Percentiles rank a stretch among this genome's conserved stretches.
phyloP scores from a whole-genome alignment of 2,113 vertebrate species.

The Gambusia holbrooki region DNA sequence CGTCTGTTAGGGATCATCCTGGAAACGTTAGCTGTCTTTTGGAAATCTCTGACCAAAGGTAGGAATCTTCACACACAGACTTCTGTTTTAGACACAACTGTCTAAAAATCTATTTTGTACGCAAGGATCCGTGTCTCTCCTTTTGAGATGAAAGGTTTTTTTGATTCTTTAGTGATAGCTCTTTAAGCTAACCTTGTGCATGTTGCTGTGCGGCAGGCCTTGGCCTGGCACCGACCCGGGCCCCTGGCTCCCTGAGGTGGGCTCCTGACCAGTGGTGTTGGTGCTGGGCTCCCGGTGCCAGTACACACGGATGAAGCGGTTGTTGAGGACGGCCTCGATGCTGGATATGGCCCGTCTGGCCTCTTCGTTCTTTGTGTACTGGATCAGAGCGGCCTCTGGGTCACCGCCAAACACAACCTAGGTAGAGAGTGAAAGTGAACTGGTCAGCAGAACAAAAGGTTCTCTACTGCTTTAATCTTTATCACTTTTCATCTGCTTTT shows the following conservation, averaged over 20 bases:
- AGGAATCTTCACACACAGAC: not conserved
- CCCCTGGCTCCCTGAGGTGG: conserved; percentile 68
- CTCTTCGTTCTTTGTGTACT: conserved; percentile 92
- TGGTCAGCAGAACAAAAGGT: not conserved
- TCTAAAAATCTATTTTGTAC: not conserved
- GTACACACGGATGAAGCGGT: conserved; percentile 93
- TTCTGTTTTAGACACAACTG: too few species aligned
- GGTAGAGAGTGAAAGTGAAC: not conserved
- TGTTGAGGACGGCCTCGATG: conserved; percentile 93
- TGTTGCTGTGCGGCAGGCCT: conserved; percentile 69
- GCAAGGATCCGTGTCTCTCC: not conserved
- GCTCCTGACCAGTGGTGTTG: conserved; percentile 73
- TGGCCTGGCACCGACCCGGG: conserved; percentile 46
- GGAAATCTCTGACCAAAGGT: not conserved
- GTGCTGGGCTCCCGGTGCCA: conserved; percentile 90
- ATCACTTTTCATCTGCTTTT: not conserved
- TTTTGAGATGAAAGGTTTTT: not conserved
- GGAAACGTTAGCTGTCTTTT: not conserved
- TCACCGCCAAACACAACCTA: conserved; percentile 96
- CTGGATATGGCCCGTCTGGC: conserved; percentile 94
- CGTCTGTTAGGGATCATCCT: not conserved
- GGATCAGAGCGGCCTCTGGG: conserved; percentile 93
- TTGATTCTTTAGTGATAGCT: not conserved
- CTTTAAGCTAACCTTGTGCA: conserved; percentile 72
- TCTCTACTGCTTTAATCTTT: not conserved